Evolutionary conservation across 2,797 vertebrate species (phyloP).

Genomic region (Squalus acanthias): DNA sequence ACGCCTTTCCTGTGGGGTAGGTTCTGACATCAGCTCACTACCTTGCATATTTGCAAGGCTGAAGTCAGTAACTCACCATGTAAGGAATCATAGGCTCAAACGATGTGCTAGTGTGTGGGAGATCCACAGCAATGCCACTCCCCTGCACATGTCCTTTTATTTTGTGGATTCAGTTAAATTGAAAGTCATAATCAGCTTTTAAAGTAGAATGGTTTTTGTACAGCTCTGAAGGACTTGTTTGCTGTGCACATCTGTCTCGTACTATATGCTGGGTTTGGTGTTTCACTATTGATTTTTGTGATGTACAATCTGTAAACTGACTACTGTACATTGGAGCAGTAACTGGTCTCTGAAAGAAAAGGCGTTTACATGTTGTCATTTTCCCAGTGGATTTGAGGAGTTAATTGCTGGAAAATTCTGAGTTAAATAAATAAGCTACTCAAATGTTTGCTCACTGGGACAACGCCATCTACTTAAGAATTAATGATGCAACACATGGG

Average conservation of each 20-base stretch:
- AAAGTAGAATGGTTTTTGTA: background rate
- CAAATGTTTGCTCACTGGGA: conserved; percentile 14
- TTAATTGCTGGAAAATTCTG: conserved; percentile 11
- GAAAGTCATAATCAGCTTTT: background rate
- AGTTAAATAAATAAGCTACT: conserved; percentile 18
- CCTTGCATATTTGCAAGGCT: background rate
- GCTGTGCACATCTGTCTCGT: background rate
- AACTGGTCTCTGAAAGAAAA: background rate
- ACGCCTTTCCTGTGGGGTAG: background rate
- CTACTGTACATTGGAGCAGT: background rate
- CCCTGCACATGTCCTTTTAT: background rate
- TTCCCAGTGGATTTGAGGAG: background rate
- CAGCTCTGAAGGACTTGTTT: background rate
- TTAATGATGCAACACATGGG: conserved; percentile 26
- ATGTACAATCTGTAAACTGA: background rate
- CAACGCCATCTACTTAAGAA: conserved; percentile 11
- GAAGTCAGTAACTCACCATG: background rate
- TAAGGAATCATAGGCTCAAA: background rate
- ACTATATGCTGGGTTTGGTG: background rate
- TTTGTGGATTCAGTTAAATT: background rate
- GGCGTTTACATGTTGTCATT: background rate
- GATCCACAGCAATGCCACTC: background rate
- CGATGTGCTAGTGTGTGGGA: background rate
- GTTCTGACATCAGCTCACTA: background rate
- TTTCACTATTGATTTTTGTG: background rate